Base-by-base conservation (phyloP, 2,888 invertebrate genomes). In the Orthosia cruda region DNA sequence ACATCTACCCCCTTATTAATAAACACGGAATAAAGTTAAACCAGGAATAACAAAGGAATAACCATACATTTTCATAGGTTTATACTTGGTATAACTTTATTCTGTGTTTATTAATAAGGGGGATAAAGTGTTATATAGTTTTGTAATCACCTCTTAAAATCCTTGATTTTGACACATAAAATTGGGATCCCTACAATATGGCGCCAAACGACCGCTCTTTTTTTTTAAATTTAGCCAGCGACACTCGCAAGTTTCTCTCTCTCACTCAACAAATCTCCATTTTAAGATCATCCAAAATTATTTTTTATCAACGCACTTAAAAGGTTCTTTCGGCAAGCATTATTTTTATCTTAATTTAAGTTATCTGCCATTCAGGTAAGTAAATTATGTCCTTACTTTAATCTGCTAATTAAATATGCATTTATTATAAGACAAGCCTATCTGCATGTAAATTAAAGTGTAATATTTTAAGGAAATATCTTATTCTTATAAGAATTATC, bases 351-450 rank as follows among this genome's bases (percentile, higher is more conserved):
- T 65, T 26, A 20, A 63, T 20, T 26, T 15, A 65, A 57, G 9
- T 16, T 40, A 74, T 40, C 45, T 45, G n/a, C n/a, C 23, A 62
- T 62, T 74, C 7, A 62, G 23, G 32, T 62, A 55, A 61, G 20
- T 55, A 26, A 77, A 54, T 80, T 64, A 73, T 61, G n/a, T 20
- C 18, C 45, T 74, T 47, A 55, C 1, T 55, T 55, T 54, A 64
- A 80, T 77, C 59, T 73, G 73, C 16, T 55, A 16, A 50, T 80
- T 73, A 77, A 80, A 77, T 80, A 80, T 57, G 18, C 74, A 74
- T 80, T 66, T 80, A 57, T 62, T 66, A 74, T 26, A 50, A 62
- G 18, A 23, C 23, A 47, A 23, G 4, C 18, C 15, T 9, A 79
- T 54, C 18, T 59, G 23, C n/a, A 26, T 66, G 23, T 57, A n/a